Conservation (phyloP, 2,797 vertebrate genomes). For the Acanthis flammea region DNA sequence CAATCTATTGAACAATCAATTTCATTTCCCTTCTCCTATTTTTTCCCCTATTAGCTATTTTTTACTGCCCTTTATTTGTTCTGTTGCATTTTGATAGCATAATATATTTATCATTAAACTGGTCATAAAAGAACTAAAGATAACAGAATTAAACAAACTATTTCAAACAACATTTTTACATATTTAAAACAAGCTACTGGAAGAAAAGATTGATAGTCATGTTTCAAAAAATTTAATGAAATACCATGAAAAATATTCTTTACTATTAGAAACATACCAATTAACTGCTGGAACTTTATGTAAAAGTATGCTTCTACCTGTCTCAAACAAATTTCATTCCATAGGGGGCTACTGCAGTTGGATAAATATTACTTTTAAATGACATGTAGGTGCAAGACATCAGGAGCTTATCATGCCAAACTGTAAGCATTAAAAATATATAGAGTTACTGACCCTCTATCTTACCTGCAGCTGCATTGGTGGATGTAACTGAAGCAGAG, state of each 20-base stretch:
- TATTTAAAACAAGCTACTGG: not conserved
- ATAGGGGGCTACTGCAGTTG: not conserved
- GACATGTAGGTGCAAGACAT: not conserved
- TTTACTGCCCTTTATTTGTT: not conserved
- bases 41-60: not conserved
- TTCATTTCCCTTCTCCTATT: not conserved
- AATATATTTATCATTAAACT: not conserved
- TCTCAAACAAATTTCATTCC: not conserved
- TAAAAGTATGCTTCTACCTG: not conserved
- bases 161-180: not conserved
- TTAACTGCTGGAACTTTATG: not conserved
- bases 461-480: conserved; percentile 89
- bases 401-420: not conserved
- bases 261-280: not conserved
- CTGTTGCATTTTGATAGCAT: not conserved
- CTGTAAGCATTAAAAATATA: not conserved
- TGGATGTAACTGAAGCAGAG: conserved; percentile 89
- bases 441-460: not conserved
- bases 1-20: not conserved
- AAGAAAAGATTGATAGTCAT: not conserved
- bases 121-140: not conserved
- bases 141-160: not conserved
- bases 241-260: not conserved
- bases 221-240: not conserved
- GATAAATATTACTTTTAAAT: not conserved